Base-by-base conservation (phyloP, 2,113 vertebrate genomes). In the Phyllopteryx taeniolatus region DNA sequence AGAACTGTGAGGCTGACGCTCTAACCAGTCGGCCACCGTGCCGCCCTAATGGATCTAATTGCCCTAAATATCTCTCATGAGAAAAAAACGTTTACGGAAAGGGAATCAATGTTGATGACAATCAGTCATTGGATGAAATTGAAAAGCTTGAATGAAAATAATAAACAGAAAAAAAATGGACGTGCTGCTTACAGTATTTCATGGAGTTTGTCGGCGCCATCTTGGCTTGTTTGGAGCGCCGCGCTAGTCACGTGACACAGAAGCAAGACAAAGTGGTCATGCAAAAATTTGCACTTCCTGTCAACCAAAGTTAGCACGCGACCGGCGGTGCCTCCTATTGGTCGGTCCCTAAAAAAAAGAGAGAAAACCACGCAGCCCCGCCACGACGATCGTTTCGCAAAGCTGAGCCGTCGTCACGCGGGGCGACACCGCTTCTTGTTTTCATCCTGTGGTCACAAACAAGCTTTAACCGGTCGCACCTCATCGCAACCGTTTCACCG, bases 231-330 rank as follows among this genome's bases (percentile, higher is more conserved):
- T 35, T 1, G 5, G 44, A 59, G 65, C 53, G 39, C 43, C 6
- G 9, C 59, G 2, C 56, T 53, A 53, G 66, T 78, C 39, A 44
- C 62, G 61, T 43, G 61, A 63, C 3, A 20, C 53, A 54, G 53
- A 15, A 93, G 69, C 77, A 89, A 39, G 77, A 89, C 74, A 84
- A 94, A 66, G 44, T 81, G 79, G 78, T 96, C 96, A 98, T 98
- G 96, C 96, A 61, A 99, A 98, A 95, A 95, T 92, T 95, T 96
- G 94, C 96, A 95, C 96, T 93, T 92, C 83, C 84, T 94, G 94
- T 94, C 91, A 94, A 94, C 94, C 95, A 96, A 95, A 94, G 96
- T 94, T 86, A 91, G 94, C 93, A 94, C 92, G 93, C 91, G 93
- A 92, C 87, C 92, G 94, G 93, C 93, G 89, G 91, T 89, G 88